Base-by-base conservation (phyloP, 2,888 invertebrate species). In the Yponomeuta evonymella region DNA sequence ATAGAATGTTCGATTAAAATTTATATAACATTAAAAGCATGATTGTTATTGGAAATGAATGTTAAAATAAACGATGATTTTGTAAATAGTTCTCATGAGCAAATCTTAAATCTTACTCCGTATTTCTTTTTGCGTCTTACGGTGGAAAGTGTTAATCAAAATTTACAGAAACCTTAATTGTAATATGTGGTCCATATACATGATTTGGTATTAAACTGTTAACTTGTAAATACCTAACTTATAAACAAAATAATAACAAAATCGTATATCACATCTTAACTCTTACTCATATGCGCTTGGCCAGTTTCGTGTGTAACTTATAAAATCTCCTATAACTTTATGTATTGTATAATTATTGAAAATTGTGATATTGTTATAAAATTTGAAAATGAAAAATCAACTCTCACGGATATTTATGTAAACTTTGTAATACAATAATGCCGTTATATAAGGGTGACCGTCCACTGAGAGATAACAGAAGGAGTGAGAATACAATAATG, bases 321-420 rank as follows among this genome's bases (percentile, higher is more conserved):
- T 67, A 71, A 85, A 85, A 85, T 88, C 83, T 88, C 86, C 84
- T 85, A 85, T 83, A 81, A 87, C 84, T 86, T 89, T 88, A 85
- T 88, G 90, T 90, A 90, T 89, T 58, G 15, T 58, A 58, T 58
- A 58, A 90, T 91, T 91, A 91, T 90, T 90, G 83, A 92, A 92
- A 90, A 92, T 89, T 92, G 92, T 92, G 92, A 92, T 92, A 92
- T 91, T 90, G 90, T 92, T 91, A 89, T 88, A 86, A 87, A 85
- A 80, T 58, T 67, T 85, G 75, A 85, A 81, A 75, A 82, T 82
- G 51, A 58, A 58, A 58, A 58, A 58, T 12, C 51, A 58, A 85
- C 85, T 82, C 79, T 88, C 83, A 84, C 78, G 83, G 79, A 81
- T 87, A 70, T 72, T 84, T 84, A 79, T 79, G 78, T 79, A 81